phyloP scores from a whole-genome alignment of 2,888 invertebrate species.

The Microctonus brassicae region DNA sequence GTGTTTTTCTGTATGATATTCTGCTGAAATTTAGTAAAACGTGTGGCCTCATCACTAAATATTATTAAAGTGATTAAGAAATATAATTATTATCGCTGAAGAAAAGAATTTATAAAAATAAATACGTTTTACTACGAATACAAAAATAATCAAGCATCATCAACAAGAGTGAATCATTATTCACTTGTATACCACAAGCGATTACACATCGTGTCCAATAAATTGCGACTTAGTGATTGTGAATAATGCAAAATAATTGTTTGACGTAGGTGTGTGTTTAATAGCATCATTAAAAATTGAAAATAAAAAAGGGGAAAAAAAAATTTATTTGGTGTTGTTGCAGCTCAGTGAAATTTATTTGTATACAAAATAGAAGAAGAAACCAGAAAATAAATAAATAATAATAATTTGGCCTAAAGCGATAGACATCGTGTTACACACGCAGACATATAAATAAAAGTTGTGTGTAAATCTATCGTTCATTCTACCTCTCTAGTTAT shows the following conservation, averaged over 20 bases:
- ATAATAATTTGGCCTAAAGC: no score
- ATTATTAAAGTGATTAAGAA: not conserved
- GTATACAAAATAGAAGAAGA: not conserved
- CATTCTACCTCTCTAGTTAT: not conserved
- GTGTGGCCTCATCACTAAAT: not conserved
- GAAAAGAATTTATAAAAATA: not conserved
- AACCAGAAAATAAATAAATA: no score
- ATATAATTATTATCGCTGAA: constrained; percentile 3
- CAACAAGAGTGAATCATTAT: not conserved
- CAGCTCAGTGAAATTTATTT: not conserved
- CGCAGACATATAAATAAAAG: not conserved
- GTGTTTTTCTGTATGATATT: not conserved
- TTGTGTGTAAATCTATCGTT: not conserved
- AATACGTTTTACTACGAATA: not conserved
- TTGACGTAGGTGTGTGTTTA: not conserved
- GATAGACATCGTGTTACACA: no score
- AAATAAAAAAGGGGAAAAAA: not conserved
- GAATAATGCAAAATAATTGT: not conserved
- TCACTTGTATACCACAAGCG: not conserved
- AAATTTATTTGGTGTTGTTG: not conserved
- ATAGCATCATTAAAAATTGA: not conserved
- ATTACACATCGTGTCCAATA: not conserved
- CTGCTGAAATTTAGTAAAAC: not conserved
- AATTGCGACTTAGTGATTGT: not conserved
- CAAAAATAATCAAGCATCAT: not conserved